Evolutionary conservation across 2,113 vertebrate genomes (phyloP), one percentile per base, ranked within the genome.

Genomic region (Dinomys branickii): DNA sequence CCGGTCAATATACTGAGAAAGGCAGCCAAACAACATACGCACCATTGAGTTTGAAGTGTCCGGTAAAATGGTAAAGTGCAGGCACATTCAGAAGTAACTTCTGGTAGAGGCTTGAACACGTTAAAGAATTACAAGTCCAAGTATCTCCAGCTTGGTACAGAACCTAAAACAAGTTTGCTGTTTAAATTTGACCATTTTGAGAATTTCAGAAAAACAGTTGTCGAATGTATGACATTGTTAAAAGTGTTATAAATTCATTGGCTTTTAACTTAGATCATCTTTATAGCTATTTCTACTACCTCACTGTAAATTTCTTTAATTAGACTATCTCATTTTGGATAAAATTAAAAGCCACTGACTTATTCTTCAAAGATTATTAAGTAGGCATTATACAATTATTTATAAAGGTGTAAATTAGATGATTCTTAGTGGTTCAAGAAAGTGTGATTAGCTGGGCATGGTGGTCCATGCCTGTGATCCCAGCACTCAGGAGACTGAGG

Each of bases 281-380:
- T 73, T 92, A 87, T 77, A 80, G 58, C 20, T 93, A 88, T 81
- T 88, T 78, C 35, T 52, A 69, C 7, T 41, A 44, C 3, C 1
- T 41, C 44, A 41, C 16, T 67, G 67, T 6, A 24, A 93, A 35
- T 77, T 95, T 85, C 1, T 63, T 89, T 82, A 78, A 85, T 83
- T 77, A 59, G 88, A 91, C 77, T 73, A 90, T 88, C 87, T 92
- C 69, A 44, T 65, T 93, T 94, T 92, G 47, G 77, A 52, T 85
- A 91, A 71, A 92, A 85, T 24, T 17, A 86, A 54, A 81, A 81
- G 38, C 77, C 7, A 69, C 56, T 87, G 20, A 73, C 67, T 92
- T 94, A 85, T 82, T 85, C 24, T 94, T 85, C 19, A 61, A n/a
- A 93, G 22, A 13, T 83, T 89, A 83, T 44, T 61, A n/a, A 75